Percentiles rank a stretch among this genome's conserved stretches.
Conservation (phyloP, 2,797 vertebrate species). For the Pangasius djambal region DNA sequence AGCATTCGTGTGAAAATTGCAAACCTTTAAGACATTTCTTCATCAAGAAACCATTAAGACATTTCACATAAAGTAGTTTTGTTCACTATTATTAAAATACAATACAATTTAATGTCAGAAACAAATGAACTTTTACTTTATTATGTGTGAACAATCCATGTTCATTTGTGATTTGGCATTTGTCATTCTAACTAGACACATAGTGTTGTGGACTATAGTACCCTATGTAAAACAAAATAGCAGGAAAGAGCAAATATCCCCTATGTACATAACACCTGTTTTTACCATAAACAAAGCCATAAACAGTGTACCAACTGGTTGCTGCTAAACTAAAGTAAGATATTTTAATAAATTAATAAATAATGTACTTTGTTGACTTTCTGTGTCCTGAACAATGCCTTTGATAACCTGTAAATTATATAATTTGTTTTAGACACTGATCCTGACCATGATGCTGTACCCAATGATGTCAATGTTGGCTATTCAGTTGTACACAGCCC, state of each 20-base stretch:
- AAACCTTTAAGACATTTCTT: too few species aligned
- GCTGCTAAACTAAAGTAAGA: not conserved
- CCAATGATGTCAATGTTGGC: slow-evolving; percentile 74
- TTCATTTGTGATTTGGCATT: not conserved
- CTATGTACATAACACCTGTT: not conserved
- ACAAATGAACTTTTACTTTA: not conserved
- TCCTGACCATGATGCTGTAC: slow-evolving; percentile 72
- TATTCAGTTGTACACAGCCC: slow-evolving; percentile 70
- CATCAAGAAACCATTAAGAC: too few species aligned
- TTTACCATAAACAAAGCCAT: not conserved
- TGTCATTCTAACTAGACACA: too few species aligned
- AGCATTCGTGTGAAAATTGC: too few species aligned
- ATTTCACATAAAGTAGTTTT: too few species aligned
- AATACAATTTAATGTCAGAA: too few species aligned
- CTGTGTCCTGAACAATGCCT: not conserved
- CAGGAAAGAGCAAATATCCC: not conserved
- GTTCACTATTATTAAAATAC: too few species aligned
- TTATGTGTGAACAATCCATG: not conserved
- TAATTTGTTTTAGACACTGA: slow-evolving; percentile 65
- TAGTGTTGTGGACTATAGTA: not conserved
- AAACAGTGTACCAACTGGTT: not conserved
- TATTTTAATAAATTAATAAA: not conserved
- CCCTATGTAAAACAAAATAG: not conserved
- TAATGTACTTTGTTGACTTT: not conserved
- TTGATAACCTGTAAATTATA: not conserved